phyloP scores from a whole-genome alignment of 2,888 invertebrate genomes.

The Criorhina ranunculi region DNA sequence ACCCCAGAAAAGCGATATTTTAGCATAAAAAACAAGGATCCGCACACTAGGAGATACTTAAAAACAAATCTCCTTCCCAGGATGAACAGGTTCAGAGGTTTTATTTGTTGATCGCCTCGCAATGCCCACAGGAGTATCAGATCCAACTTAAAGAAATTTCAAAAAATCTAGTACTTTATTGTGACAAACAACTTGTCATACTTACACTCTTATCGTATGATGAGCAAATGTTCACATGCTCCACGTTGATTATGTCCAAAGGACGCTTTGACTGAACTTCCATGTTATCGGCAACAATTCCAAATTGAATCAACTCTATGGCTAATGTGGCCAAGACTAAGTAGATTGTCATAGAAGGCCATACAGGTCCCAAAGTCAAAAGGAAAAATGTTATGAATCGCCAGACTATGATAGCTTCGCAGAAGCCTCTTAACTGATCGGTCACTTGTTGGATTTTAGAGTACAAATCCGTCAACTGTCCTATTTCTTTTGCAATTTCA shows the following conservation, averaged over 20 bases:
- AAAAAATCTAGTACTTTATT: no score
- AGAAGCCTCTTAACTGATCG: neutral
- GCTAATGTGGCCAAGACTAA: no score
- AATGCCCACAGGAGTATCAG: neutral
- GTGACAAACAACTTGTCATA: no score
- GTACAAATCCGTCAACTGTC: neutral
- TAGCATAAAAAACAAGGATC: neutral
- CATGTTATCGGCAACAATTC: neutral
- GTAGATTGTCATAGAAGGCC: no score
- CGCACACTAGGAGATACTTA: neutral
- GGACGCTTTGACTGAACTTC: neutral
- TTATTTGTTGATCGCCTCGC: neutral
- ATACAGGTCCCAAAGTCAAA: neutral
- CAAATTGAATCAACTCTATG: neutral
- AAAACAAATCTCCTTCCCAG: neutral
- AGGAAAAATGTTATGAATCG: neutral
- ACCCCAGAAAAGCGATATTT: no score
- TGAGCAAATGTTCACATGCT: neutral
- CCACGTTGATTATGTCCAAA: conserved; percentile 1
- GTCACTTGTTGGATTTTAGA: neutral
- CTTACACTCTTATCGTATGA: conserved; percentile 2
- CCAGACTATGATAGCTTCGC: neutral
- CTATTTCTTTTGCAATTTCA: neutral
- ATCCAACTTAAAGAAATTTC: neutral
- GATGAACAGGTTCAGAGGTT: neutral